Evolutionary conservation across 1,140 invertebrate species (phyloP).

Genomic region (Eumaeus atala): DNA sequence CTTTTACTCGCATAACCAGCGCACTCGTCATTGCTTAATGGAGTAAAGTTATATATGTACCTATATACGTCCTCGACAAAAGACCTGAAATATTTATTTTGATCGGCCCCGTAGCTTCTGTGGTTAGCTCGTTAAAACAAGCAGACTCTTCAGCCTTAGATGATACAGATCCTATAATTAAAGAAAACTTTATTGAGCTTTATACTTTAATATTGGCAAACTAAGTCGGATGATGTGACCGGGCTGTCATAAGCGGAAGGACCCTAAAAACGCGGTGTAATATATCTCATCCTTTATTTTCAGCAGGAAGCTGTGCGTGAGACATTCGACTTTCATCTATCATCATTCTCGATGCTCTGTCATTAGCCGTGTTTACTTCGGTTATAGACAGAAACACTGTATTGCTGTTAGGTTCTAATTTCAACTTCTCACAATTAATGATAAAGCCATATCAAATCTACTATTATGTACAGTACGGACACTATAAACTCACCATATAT

Average conservation of each 20-base stretch:
- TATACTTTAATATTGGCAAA: too few relatives aligned
- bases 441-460: not conserved
- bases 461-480: not conserved
- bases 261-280: conserved; percentile 31
- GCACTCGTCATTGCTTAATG: too few relatives aligned
- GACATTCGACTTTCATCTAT: conserved; percentile 68
- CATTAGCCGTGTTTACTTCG: conserved; percentile 62
- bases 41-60: too few relatives aligned
- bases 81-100: too few relatives aligned
- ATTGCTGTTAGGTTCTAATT: conserved; percentile 54
- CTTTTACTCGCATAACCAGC: too few relatives aligned
- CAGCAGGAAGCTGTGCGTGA: conserved; percentile 49
- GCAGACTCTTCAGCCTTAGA: too few relatives aligned
- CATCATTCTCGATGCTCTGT: conserved; percentile 60
- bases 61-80: too few relatives aligned
- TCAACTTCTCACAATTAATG: conserved; percentile 19
- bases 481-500: too few relatives aligned
- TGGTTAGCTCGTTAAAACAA: too few relatives aligned
- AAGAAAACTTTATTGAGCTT: too few relatives aligned
- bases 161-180: too few relatives aligned
- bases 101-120: too few relatives aligned
- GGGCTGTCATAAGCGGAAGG: conserved; percentile 13
- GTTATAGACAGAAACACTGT: conserved; percentile 54
- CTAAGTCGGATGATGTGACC: not conserved
- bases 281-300: conserved; percentile 41